Evolutionary conservation across 1,140 invertebrate species (phyloP).

Genomic region (Chrysomallon squamiferum): DNA sequence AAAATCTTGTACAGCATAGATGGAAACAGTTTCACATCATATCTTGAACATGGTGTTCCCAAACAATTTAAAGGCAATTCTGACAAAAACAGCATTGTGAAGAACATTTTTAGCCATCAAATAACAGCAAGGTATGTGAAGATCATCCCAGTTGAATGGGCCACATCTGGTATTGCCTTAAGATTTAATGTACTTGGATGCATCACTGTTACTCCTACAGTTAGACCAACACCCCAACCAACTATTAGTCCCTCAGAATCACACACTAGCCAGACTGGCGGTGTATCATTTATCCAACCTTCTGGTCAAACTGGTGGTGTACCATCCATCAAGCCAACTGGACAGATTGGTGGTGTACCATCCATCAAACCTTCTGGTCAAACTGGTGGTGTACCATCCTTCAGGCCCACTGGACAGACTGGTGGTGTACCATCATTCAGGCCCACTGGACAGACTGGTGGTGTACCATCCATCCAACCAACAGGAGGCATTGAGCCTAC

Average conservation of each 20-base stretch:
- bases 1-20: constrained; percentile 52
- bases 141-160: constrained; percentile 42
- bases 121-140: constrained; percentile 37
- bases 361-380: not conserved
- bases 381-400: constrained; percentile 11
- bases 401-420: constrained; percentile 7
- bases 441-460: constrained; percentile 2
- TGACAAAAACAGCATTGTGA: constrained; percentile 35
- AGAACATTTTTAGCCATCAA: constrained; percentile 30
- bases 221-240: constrained; percentile 5
- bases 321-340: constrained; percentile 13
- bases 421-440: constrained; percentile 1
- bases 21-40: constrained; percentile 37
- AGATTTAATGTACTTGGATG: constrained; percentile 30
- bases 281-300: constrained; percentile 1
- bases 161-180: constrained; percentile 31
- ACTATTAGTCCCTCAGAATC: not conserved
- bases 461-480: constrained; percentile 11
- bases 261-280: not conserved
- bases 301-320: constrained; percentile 6
- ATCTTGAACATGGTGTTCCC: constrained; percentile 17
- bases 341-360: constrained; percentile 8
- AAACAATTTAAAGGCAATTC: constrained; percentile 41
- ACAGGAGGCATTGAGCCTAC: not conserved
- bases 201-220: constrained; percentile 14